These are phyloP conservation scores for Neodiprion lecontei DNA, from an alignment of 1,140 invertebrate species.

Conservation along the genomic window DNA sequence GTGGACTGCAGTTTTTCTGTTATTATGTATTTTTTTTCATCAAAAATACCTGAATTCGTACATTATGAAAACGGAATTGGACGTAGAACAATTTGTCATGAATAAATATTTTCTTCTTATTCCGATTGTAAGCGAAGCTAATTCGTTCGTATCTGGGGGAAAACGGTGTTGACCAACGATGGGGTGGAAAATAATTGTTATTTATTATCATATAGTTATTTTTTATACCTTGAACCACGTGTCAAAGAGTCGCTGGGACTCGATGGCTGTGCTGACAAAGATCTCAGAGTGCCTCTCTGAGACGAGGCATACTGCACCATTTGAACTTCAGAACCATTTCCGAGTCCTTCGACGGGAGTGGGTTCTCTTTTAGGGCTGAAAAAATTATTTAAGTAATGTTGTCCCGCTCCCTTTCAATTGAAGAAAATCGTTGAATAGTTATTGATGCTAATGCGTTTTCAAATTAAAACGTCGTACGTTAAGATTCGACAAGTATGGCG, in stretches of 20 bases:
- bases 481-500: too few relatives aligned
- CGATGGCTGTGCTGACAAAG: constrained; percentile 49
- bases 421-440: too few relatives aligned
- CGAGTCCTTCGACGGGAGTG: constrained; percentile 46
- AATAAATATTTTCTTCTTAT: neutral
- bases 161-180: too few relatives aligned
- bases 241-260: constrained; percentile 51
- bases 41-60: too few relatives aligned
- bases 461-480: too few relatives aligned
- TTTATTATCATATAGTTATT: neutral
- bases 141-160: neutral
- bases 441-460: too few relatives aligned
- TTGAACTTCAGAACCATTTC: constrained; percentile 54
- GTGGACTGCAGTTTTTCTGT: neutral
- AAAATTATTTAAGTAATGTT: neutral
- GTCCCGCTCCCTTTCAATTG: too few relatives aligned
- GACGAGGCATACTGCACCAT: constrained; percentile 58
- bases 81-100: neutral
- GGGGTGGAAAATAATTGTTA: too few relatives aligned
- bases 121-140: too few relatives aligned
- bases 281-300: constrained; percentile 51
- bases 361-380: constrained; percentile 50
- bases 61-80: too few relatives aligned
- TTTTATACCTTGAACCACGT: constrained; percentile 49
- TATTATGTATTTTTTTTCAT: neutral